Evolutionary conservation across 2,888 invertebrate species (phyloP).

Genomic region (Dasysyrphus albostriatus): DNA sequence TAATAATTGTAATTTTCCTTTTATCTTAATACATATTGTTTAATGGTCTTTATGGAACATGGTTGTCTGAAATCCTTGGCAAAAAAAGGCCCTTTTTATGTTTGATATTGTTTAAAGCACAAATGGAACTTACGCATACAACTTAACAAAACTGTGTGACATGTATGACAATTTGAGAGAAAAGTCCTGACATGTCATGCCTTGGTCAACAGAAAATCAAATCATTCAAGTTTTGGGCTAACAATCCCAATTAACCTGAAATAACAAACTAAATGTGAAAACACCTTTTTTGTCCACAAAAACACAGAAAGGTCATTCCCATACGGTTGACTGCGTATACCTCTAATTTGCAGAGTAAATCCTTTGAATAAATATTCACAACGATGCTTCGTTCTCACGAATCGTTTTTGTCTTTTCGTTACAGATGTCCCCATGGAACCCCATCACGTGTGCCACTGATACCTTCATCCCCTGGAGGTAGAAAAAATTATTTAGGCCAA

Average conservation of each 20-base stretch:
- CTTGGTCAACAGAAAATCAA: constrained; percentile 70
- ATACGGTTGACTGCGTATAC: constrained; percentile 53
- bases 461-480: constrained; percentile 82
- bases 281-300: constrained; percentile 20
- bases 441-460: constrained; percentile 91
- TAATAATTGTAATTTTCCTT: constrained; percentile 66
- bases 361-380: constrained; percentile 56
- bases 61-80: neutral
- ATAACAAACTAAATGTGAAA: constrained; percentile 46
- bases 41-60: constrained; percentile 31
- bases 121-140: constrained; percentile 1
- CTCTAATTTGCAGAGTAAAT: constrained; percentile 53
- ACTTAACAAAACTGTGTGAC: constrained; percentile 36
- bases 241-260: constrained; percentile 67
- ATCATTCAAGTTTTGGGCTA: constrained; percentile 60
- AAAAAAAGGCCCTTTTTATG: constrained; percentile 15
- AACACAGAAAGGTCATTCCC: constrained; percentile 47
- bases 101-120: neutral
- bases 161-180: constrained; percentile 55
- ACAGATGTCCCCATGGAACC: constrained; percentile 87
- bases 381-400: constrained; percentile 5
- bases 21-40: constrained; percentile 10
- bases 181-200: constrained; percentile 60
- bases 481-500: constrained; percentile 53
- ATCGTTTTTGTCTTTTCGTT: constrained; percentile 71